Percentiles rank a stretch among this genome's conserved stretches.
Conservation (phyloP, 2,797 vertebrate species). For the Chloroceryle inda region DNA sequence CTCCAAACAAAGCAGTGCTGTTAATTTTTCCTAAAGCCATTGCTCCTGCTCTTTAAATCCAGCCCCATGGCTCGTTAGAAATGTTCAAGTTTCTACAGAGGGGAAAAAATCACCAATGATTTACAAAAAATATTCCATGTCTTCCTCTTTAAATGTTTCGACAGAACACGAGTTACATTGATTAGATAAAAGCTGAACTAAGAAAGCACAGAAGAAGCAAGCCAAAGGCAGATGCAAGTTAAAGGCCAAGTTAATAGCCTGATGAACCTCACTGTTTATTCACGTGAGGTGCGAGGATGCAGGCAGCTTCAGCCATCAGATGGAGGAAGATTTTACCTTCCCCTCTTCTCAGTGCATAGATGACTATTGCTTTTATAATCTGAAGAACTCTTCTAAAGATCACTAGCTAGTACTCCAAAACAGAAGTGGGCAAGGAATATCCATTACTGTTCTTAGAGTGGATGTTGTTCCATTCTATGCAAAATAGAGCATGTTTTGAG, state of each 20-base stretch:
- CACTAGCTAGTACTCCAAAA: neutral
- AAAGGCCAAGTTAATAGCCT: neutral
- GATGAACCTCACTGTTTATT: neutral
- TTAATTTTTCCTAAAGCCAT: neutral
- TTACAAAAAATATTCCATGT: neutral
- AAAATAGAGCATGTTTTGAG: neutral
- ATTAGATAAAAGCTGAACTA: neutral
- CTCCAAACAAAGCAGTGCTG: neutral
- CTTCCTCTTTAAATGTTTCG: neutral
- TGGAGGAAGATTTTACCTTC: neutral
- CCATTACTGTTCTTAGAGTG: neutral
- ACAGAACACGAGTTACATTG: neutral
- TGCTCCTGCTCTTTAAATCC: neutral
- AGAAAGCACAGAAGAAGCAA: neutral
- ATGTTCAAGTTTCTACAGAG: neutral
- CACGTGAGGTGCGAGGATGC: neutral
- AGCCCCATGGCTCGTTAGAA: neutral
- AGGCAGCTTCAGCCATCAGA: neutral
- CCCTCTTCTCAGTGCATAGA: neutral
- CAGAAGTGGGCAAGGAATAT: neutral
- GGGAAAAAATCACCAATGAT: fast-evolving
- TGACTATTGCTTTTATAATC: neutral
- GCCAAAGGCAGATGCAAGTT: neutral
- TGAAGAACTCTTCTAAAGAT: neutral
- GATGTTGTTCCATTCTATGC: neutral